Conservation (phyloP, 2,113 vertebrate genomes). For the Tricholaema leucomelas region DNA sequence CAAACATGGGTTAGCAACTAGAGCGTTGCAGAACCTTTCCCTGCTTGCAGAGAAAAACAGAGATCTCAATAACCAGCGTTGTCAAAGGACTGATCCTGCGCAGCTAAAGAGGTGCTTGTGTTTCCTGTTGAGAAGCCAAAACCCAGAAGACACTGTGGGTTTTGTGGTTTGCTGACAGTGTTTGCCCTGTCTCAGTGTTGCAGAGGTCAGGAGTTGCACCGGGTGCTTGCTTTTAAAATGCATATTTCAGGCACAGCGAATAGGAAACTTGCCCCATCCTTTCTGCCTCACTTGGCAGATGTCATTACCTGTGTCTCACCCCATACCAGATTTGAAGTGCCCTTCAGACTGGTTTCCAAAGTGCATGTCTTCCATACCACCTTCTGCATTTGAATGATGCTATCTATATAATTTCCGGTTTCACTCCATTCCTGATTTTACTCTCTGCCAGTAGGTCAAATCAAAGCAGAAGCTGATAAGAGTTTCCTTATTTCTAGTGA, state of each 20-base stretch:
- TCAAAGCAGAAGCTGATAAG: background rate
- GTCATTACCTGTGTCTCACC: background rate
- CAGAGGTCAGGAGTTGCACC: background rate
- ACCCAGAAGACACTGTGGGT: background rate
- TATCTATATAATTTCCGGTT: constrained; percentile 1
- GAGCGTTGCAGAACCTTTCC: background rate
- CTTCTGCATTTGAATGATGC: background rate
- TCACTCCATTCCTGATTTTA: background rate
- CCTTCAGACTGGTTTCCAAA: background rate
- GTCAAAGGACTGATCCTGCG: background rate
- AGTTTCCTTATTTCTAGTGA: background rate
- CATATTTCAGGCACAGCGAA: background rate
- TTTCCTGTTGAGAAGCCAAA: background rate
- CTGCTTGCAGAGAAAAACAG: background rate
- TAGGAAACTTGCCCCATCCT: background rate
- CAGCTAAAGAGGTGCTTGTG: background rate
- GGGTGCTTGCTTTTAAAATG: background rate
- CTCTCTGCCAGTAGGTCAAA: background rate
- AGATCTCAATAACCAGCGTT: background rate
- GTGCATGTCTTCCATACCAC: background rate
- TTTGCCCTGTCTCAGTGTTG: background rate
- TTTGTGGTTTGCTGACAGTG: background rate
- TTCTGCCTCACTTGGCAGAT: background rate
- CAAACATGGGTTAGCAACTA: constrained; percentile 1
- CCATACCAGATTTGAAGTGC: background rate